These are phyloP conservation scores for Merops nubicus DNA, from an alignment of 2,113 vertebrate species.

Conservation along the genomic window DNA sequence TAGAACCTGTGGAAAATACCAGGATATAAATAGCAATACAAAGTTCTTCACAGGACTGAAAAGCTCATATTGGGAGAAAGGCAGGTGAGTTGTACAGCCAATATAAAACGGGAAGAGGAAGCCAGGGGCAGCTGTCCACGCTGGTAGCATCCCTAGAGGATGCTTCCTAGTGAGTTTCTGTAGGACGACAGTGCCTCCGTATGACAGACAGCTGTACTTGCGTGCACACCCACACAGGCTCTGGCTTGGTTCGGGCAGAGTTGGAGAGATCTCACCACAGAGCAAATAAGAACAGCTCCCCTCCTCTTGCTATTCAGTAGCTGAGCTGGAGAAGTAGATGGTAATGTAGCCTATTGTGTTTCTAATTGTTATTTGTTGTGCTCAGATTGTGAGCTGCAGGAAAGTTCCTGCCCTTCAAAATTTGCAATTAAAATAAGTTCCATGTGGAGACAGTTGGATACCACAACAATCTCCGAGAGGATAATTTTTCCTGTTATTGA, in stretches of 20 bases:
- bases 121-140: not conserved
- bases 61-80: not conserved
- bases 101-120: not conserved
- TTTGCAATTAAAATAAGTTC: not conserved
- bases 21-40: not conserved
- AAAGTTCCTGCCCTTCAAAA: not conserved
- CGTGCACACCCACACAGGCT: not conserved
- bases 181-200: not conserved
- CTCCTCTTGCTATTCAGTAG: not conserved
- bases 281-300: not conserved
- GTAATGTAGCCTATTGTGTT: not conserved
- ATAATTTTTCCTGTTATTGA: not conserved
- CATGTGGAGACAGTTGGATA: not conserved
- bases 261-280: not conserved
- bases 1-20: not conserved
- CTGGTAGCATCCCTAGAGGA: not conserved
- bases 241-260: not conserved
- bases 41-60: not conserved
- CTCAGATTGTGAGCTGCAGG: not conserved
- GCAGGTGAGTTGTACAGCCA: not conserved
- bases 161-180: not conserved
- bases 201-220: not conserved
- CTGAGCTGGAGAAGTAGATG: not conserved
- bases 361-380: not conserved
- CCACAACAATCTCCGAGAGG: not conserved